Base-by-base conservation (phyloP, 2,113 vertebrate genomes). In the Gallinago media region DNA sequence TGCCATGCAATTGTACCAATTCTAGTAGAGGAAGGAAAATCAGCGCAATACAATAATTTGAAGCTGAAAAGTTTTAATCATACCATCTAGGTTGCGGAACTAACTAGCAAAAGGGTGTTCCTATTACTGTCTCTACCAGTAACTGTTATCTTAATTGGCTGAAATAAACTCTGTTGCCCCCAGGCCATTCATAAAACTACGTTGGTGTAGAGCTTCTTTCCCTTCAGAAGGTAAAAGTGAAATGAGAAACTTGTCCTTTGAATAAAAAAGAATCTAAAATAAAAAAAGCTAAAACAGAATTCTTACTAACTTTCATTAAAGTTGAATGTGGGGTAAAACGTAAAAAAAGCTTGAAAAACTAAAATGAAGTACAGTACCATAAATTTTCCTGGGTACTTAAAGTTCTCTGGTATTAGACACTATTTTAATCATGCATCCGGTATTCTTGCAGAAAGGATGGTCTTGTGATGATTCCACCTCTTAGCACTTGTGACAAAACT, bases 61-160 rank as follows among this genome's bases (percentile, higher is more conserved):
- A 95, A 92, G 38, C 56, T 50, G 61, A 94, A 15, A 47, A 59
- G 44, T 83, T 97, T 96, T 96, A 95, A 96, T 97, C 75, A 81
- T 65, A 52, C 36, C 62, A 91, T 73, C 71, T 90, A 72, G 62
- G 46, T 40, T 91, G 77, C n/a, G 46, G 52, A 91, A 34, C 61
- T 82, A 77, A 74, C 19, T 32, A 85, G 75, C 22, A 91, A 85
- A 94, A 94, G 66, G 58, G 50, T 68, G 34, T 27, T 92, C 19
- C 90, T 72, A 77, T 92, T 93, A 96, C 50, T 67, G 72, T 92
- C 66, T 95, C 55, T 92, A 86, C 66, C 36, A 94, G 89, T 95
- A 97, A 97, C 74, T 97, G 80, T 94, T 94, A 95, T 89, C 97
- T 98, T 98, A 97, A 98, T 96, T 98, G 95, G 70, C 73, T 98